Evolutionary conservation across 2,888 invertebrate species (phyloP).

Genomic region (Drosophila ustulata): DNA sequence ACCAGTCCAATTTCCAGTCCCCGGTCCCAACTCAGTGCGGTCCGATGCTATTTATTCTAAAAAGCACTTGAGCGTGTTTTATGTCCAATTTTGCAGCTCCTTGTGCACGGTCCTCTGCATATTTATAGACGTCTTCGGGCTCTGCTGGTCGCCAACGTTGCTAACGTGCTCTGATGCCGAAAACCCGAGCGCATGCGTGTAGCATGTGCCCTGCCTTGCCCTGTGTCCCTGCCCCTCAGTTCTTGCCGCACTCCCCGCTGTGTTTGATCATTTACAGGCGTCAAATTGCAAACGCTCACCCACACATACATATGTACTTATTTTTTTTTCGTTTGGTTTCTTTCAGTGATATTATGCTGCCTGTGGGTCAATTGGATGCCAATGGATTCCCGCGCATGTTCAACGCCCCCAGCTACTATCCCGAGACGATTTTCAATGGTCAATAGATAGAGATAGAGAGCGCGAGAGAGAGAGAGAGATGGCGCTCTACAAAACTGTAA

Average conservation of each 20-base stretch:
- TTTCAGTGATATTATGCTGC: slow-evolving; percentile 83
- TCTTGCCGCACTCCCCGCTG: slow-evolving; percentile 59
- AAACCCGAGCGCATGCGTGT: slow-evolving; percentile 74
- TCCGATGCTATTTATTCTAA: slow-evolving; percentile 51
- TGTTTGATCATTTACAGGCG: slow-evolving; percentile 59
- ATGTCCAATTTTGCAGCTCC: slow-evolving; percentile 74
- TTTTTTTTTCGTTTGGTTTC: slow-evolving; percentile 1
- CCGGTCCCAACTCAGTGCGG: slow-evolving; percentile 27
- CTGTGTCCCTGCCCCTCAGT: slow-evolving; percentile 42
- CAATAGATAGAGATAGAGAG: slow-evolving; percentile 67
- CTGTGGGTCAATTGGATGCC: slow-evolving; percentile 84
- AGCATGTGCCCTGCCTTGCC: slow-evolving; percentile 69
- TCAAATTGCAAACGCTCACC: slow-evolving; percentile 68
- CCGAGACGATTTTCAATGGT: slow-evolving; percentile 84
- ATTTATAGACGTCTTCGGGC: slow-evolving; percentile 74
- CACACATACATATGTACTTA: slow-evolving; percentile 9
- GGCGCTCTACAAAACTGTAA: slow-evolving; percentile 13
- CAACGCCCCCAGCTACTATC: slow-evolving; percentile 84
- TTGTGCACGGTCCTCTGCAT: slow-evolving; percentile 67
- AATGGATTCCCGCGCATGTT: slow-evolving; percentile 84
- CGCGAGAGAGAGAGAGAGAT: neutral
- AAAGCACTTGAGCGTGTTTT: slow-evolving; percentile 82
- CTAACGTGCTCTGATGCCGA: slow-evolving; percentile 36
- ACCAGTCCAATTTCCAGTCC: slow-evolving; percentile 9
- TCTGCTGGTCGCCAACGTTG: slow-evolving; percentile 65